Conservation (phyloP, 2,888 invertebrate species). For the Actias luna region DNA sequence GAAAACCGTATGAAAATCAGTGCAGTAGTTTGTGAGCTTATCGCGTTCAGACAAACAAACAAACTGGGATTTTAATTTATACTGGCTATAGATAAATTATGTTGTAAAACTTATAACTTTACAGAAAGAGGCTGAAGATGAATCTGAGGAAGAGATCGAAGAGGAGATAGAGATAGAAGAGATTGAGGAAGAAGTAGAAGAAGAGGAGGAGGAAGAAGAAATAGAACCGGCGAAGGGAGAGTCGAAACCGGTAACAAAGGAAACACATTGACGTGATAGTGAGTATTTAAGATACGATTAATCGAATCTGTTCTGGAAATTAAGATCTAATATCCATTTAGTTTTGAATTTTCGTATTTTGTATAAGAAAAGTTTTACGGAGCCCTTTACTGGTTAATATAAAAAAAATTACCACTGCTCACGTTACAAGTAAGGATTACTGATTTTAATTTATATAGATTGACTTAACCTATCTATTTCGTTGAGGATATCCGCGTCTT, state of each 20-base stretch:
- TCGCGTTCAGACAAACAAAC: no score
- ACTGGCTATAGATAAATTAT: no score
- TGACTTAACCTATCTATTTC: no score
- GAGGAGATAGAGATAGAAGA: conserved; percentile 71
- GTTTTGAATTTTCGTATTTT: neutral
- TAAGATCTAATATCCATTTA: neutral
- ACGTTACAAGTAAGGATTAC: no score
- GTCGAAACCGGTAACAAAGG: conserved; percentile 24
- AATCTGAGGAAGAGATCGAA: conserved; percentile 68
- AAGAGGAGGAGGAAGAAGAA: conserved; percentile 52
- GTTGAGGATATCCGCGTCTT: no score
- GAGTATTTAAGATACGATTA: neutral
- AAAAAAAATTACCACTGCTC: no score
- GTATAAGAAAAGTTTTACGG: neutral
- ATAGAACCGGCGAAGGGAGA: conserved; percentile 29
- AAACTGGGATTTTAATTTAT: no score
- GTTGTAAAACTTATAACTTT: conserved; percentile 18
- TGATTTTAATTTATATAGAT: no score
- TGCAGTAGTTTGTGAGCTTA: no score
- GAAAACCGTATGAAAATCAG: no score
- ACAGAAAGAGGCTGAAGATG: conserved; percentile 66
- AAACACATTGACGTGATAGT: conserved; percentile 10
- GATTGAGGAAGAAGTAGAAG: conserved; percentile 65
- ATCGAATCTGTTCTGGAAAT: neutral
- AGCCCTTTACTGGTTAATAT: no score